phyloP scores from a whole-genome alignment of 2,113 vertebrate species.

The Stomatorhinus ivindoensis region DNA sequence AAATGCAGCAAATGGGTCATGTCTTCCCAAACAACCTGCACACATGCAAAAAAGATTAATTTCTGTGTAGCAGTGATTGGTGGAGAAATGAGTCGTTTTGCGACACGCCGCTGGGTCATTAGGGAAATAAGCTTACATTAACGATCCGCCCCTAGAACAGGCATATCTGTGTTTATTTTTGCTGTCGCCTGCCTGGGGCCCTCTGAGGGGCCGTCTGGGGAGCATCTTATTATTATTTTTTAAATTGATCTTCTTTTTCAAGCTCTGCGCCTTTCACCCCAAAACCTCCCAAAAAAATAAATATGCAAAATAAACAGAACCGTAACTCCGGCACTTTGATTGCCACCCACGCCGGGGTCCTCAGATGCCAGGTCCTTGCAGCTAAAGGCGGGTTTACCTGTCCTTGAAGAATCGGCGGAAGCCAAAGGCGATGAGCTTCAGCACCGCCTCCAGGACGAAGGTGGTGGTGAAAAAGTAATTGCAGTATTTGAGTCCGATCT shows the following conservation, averaged over 20 bases:
- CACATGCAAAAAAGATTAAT: neutral
- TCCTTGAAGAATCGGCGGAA: constrained; percentile 97
- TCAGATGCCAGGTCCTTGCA: too few relatives aligned
- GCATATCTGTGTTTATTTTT: neutral
- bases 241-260: neutral
- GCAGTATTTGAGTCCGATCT: constrained; percentile 93
- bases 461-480: constrained; percentile 97
- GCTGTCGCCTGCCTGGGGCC: neutral
- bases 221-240: neutral
- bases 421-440: constrained; percentile 92
- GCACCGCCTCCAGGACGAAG: constrained; percentile 87
- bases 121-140: neutral
- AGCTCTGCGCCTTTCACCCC: neutral
- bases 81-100: neutral
- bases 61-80: neutral
- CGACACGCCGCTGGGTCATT: neutral
- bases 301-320: neutral
- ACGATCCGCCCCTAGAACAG: neutral
- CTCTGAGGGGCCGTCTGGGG: neutral
- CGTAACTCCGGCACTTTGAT: neutral
- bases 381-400: constrained; percentile 56
- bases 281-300: neutral
- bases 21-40: neutral
- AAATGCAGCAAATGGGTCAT: neutral
- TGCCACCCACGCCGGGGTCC: too few relatives aligned